Conservation (phyloP, 2,113 vertebrate genomes). For the Carettochelys insculpta region DNA sequence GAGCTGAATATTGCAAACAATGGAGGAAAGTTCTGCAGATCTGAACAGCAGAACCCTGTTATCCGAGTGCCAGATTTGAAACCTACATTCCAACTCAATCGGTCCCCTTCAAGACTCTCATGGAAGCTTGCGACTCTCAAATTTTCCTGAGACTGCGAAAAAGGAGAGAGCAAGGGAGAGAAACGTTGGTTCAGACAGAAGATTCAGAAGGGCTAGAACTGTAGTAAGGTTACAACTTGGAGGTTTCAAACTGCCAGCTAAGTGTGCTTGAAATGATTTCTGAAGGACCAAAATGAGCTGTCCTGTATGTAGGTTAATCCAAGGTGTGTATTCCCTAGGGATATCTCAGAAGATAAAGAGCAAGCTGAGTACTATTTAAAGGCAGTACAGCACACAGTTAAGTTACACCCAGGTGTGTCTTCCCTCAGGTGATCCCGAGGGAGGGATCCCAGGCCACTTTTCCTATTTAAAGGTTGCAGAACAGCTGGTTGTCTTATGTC, state of each 20-base stretch:
- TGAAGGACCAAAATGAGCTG: slow-evolving; percentile 51
- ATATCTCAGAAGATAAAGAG: slow-evolving; percentile 74
- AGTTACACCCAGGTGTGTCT: slow-evolving; percentile 76
- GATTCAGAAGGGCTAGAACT: background rate
- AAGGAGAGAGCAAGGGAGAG: background rate
- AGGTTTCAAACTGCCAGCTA: background rate
- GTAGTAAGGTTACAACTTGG: background rate
- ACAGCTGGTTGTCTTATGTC: slow-evolving; percentile 64
- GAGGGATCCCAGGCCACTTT: slow-evolving; percentile 69
- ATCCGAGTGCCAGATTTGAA: background rate
- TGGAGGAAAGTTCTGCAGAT: slow-evolving; percentile 37
- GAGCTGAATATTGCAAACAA: slow-evolving; percentile 38
- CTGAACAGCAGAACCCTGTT: slow-evolving; percentile 19
- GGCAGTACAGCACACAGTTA: slow-evolving; percentile 71
- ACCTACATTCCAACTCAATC: background rate
- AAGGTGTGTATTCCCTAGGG: slow-evolving; percentile 72
- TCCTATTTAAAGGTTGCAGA: slow-evolving; percentile 70
- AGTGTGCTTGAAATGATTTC: slow-evolving; percentile 19
- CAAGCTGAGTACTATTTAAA: slow-evolving; percentile 74
- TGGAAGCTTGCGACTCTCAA: background rate
- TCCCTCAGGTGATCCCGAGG: slow-evolving; percentile 69
- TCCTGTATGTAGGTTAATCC: slow-evolving; percentile 67
- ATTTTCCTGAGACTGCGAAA: background rate
- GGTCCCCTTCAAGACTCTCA: background rate
- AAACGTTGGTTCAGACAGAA: background rate